Conservation (phyloP, 2,888 invertebrate species). For the Cryptocheilus praepositus region DNA sequence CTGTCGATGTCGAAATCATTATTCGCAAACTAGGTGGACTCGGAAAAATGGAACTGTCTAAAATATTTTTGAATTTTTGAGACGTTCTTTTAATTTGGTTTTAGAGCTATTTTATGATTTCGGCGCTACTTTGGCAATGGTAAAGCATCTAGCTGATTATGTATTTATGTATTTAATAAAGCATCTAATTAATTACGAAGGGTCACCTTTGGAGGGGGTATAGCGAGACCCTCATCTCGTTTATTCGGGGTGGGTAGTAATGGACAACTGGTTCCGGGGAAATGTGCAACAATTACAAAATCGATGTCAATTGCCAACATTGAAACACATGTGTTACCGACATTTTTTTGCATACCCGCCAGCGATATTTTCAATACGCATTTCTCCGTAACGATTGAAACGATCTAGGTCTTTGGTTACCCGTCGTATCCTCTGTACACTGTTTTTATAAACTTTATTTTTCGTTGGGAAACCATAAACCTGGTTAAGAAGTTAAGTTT, state of each 20-base stretch:
- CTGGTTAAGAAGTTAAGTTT: slow-evolving; percentile 1
- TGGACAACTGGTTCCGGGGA: no score
- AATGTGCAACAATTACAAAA: no score
- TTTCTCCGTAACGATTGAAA: background rate
- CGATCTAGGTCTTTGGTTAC: background rate
- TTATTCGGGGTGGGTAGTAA: background rate
- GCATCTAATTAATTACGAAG: background rate
- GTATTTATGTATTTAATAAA: slow-evolving; percentile 14
- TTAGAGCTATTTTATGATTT: background rate
- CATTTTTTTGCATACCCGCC: background rate
- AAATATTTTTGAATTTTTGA: no score
- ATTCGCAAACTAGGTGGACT: background rate
- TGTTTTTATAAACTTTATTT: no score
- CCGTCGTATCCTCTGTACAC: no score
- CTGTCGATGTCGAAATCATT: background rate
- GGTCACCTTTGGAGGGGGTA: background rate
- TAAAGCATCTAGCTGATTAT: slow-evolving; percentile 4
- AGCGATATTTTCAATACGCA: background rate
- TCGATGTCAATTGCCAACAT: background rate
- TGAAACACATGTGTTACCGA: background rate
- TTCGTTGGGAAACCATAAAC: no score
- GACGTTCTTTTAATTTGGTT: background rate
- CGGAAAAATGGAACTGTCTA: no score
- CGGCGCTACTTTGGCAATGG: slow-evolving; percentile 11
- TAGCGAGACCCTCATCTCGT: background rate